Conservation (phyloP, 2,113 vertebrate species). For the Eulemur macaco region DNA sequence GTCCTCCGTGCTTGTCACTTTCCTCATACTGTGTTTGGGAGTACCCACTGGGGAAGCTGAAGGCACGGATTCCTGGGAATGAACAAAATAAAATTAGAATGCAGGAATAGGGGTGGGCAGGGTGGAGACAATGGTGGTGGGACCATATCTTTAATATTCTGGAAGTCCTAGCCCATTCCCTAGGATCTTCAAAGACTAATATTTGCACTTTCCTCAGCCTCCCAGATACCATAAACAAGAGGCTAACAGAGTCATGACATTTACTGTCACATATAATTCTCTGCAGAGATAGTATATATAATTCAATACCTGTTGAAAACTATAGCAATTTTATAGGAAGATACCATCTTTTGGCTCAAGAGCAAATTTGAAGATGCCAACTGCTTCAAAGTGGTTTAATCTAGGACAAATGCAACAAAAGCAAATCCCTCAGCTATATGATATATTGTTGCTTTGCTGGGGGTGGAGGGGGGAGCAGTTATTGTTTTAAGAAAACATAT, state of each 20-base stretch:
- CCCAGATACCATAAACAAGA: background rate
- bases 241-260: background rate
- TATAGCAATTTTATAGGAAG: background rate
- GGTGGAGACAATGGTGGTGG: background rate
- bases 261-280: background rate
- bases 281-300: background rate
- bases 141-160: background rate
- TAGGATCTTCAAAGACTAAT: background rate
- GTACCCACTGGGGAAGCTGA: slow-evolving; percentile 82
- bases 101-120: background rate
- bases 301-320: background rate
- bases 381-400: slow-evolving; percentile 15
- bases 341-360: background rate
- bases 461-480: too few species aligned
- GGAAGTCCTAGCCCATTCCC: background rate
- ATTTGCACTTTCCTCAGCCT: background rate
- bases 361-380: slow-evolving; percentile 29
- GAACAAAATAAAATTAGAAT: slow-evolving; percentile 52
- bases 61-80: slow-evolving; percentile 87
- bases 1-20: slow-evolving; percentile 74
- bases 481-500: background rate
- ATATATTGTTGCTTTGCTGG: background rate
- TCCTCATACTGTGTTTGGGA: slow-evolving; percentile 76
- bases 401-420: background rate
- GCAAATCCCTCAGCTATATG: background rate